Conservation (phyloP, 2,888 invertebrate species). For the Chloromyia formosa region DNA sequence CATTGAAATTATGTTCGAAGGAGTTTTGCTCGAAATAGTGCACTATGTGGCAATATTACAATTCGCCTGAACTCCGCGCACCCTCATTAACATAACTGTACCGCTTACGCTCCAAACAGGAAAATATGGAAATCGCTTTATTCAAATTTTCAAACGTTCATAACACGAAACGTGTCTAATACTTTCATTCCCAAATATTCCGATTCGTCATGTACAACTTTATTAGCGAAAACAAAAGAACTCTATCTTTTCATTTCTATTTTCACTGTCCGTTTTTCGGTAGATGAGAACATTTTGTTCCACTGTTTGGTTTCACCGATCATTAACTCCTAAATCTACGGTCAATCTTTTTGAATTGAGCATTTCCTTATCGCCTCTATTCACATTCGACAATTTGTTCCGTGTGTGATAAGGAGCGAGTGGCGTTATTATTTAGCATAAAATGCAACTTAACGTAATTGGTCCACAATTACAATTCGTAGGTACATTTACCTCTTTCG, state of each 20-base stretch:
- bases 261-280: neutral
- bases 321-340: slow-evolving; percentile 33
- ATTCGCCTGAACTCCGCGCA: too few species aligned
- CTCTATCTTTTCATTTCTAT: too few species aligned
- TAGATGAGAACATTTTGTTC: neutral
- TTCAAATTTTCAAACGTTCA: too few species aligned
- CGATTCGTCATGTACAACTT: neutral
- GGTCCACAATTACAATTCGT: slow-evolving; percentile 13
- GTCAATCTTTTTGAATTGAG: neutral
- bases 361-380: slow-evolving; percentile 13
- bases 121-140: too few species aligned
- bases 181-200: too few species aligned
- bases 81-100: too few species aligned
- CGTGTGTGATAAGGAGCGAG: slow-evolving; percentile 17
- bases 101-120: too few species aligned
- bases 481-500: neutral
- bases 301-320: slow-evolving; percentile 12
- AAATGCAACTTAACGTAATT: slow-evolving; percentile 37
- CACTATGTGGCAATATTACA: too few species aligned
- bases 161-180: too few species aligned
- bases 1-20: too few species aligned
- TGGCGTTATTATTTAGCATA: slow-evolving; percentile 33
- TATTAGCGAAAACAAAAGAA: slow-evolving; percentile 17
- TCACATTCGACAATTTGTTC: slow-evolving; percentile 14
- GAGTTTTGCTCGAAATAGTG: too few species aligned